Conservation (phyloP, 2,113 vertebrate species). For the Brienomyrus brachyistius region DNA sequence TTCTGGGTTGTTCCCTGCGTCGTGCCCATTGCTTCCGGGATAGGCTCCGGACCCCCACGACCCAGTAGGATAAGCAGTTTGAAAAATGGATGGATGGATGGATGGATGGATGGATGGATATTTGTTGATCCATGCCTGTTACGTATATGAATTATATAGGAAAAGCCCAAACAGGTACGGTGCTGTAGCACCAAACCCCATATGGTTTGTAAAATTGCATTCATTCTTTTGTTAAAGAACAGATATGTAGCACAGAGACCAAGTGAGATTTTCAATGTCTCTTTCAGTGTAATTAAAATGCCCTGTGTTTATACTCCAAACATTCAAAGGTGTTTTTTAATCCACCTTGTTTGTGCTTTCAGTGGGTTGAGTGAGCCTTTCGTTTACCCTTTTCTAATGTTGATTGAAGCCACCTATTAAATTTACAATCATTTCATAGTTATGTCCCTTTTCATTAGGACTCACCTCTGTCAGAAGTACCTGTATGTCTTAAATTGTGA, state of each 20-base stretch:
- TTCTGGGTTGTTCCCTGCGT: no score
- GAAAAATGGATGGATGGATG: no score
- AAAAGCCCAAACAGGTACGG: background rate
- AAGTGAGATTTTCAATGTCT: background rate
- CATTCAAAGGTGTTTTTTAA: background rate
- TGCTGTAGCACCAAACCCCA: background rate
- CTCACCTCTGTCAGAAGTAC: background rate
- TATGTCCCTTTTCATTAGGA: background rate
- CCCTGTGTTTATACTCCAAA: background rate
- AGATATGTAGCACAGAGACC: background rate
- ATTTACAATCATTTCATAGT: background rate
- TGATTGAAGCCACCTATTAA: background rate
- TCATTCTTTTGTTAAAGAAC: background rate
- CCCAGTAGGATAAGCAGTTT: no score
- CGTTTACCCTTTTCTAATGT: background rate
- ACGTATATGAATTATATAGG: background rate
- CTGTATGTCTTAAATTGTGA: background rate
- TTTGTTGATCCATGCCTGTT: background rate
- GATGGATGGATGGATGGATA: no score
- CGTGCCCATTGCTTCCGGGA: no score
- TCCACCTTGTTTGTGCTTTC: background rate
- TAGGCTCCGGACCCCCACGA: no score
- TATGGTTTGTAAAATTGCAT: background rate
- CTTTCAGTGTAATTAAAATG: background rate
- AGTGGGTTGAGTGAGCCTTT: background rate